A percentile compares a stretch with the other conserved stretches of the same genome.
phyloP scores from a whole-genome alignment of 2,888 invertebrate species.

The Drosophila anomalata region DNA sequence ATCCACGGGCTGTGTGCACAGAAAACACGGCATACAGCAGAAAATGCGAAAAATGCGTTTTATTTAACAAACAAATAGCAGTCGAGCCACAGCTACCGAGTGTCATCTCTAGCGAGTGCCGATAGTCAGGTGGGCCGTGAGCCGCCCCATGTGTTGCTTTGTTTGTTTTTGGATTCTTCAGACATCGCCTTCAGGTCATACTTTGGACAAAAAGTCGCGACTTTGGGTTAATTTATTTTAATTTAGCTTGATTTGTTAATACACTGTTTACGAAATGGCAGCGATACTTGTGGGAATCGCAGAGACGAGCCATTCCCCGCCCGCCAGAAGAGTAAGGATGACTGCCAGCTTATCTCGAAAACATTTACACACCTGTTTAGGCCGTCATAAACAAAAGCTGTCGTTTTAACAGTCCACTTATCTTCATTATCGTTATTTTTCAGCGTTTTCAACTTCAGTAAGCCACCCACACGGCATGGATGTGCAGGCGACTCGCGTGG shows the following conservation, averaged over 20 bases:
- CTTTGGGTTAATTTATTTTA: constrained; percentile 59
- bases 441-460: constrained; percentile 12
- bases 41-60: constrained; percentile 15
- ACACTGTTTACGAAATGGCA: constrained; percentile 33
- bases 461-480: constrained; percentile 55
- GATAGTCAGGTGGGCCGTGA: constrained; percentile 12
- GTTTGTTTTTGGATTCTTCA: not conserved
- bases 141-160: not conserved
- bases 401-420: constrained; percentile 23
- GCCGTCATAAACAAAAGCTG: constrained; percentile 28
- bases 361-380: constrained; percentile 14
- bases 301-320: constrained; percentile 26
- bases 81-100: constrained; percentile 10
- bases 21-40: constrained; percentile 60
- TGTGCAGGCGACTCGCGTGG: constrained; percentile 45
- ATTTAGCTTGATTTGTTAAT: constrained; percentile 61
- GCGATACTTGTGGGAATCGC: not conserved
- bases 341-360: constrained; percentile 15
- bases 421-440: constrained; percentile 15
- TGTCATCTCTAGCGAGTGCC: constrained; percentile 12
- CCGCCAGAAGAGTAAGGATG: constrained; percentile 17
- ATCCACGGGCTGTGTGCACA: constrained; percentile 63
- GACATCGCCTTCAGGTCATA: constrained; percentile 10
- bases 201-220: constrained; percentile 5
- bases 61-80: constrained; percentile 7